Base-by-base conservation (phyloP, 2,113 vertebrate species). In the Mixornis gularis region DNA sequence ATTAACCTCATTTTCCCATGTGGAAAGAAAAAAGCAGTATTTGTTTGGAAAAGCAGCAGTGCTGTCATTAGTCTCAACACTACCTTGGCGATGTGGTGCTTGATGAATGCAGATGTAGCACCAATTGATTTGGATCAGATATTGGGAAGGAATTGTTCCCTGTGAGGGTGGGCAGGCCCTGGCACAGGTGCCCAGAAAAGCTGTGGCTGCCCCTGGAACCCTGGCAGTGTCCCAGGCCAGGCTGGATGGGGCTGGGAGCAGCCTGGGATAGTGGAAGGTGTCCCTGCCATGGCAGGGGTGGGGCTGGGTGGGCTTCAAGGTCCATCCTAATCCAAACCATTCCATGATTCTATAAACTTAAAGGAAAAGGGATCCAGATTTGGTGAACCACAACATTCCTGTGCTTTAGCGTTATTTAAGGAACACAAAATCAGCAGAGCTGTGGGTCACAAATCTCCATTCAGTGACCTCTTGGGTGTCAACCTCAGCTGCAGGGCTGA, bases 231-330 rank as follows among this genome's bases (percentile, higher is more conserved):
- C 63, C 70, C 11, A 55, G 55, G 40, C 29, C 46, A 36, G 70
- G 15, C 0, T 69, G 70, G 62, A 41, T 0, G 0, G 25, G 20
- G 25, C 20, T 81, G 1, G 53, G 34, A 27, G 62, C 34, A 22
- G 0, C 53, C 62, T 69, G 78, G 55, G 30, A 3, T 0, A 8
- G 30, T 22, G 55, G 48, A 1, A 48, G 5, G 4, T 34, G 60
- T 51, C 43, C 18, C 76, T 43, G 52, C 16, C 25, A 29, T 29
- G 32, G 18, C 18, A 34, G 19, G 11, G 7, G 7, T 34, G n/a
- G 46, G 0, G n/a, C 4, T 22, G 36, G 14, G 1, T 30, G 69
- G 6, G 14, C 20, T 34, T 68, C 40, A 41, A 53, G 29, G 53
- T 26, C 25, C 17, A 32, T 46, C 14, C 27, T 17, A 40, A 18